These are phyloP conservation scores for Anolis sagrei DNA, from an alignment of 2,113 vertebrate genomes.

Conservation along the genomic window DNA sequence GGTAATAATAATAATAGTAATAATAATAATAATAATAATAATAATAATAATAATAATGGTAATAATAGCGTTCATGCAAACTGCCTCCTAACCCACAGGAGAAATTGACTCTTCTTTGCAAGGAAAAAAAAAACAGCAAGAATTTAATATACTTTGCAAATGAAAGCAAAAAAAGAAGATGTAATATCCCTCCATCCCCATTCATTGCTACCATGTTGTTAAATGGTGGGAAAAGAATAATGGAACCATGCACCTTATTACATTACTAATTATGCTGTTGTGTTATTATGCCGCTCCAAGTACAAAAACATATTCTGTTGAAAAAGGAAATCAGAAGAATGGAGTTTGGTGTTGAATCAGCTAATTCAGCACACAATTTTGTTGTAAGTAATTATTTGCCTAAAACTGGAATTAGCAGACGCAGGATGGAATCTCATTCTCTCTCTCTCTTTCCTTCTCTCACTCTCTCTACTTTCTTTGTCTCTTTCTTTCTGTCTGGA, in stretches of 20 bases:
- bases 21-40: no score
- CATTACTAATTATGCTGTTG: conserved; percentile 67
- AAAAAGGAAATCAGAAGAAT: conserved; percentile 34
- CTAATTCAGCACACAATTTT: conserved; percentile 73
- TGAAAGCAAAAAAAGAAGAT: neutral
- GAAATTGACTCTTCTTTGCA: neutral
- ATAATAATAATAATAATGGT: no score
- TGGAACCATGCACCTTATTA: conserved; percentile 66
- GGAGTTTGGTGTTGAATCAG: conserved; percentile 66
- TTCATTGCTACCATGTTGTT: conserved; percentile 12
- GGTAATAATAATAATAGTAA: no score
- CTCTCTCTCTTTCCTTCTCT: conserved; percentile 48
- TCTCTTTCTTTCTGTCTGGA: conserved; percentile 43
- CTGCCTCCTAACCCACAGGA: neutral
- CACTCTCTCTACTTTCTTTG: conserved; percentile 25
- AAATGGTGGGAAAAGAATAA: conserved; percentile 50
- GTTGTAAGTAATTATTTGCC: conserved; percentile 71
- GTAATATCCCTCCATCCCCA: neutral
- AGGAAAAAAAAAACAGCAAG: neutral
- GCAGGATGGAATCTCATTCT: conserved; percentile 62
- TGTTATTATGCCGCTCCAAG: conserved; percentile 64
- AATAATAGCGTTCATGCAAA: no score
- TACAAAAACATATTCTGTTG: conserved; percentile 59
- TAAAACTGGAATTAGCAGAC: conserved; percentile 72
- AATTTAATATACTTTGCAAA: neutral